phyloP scores from a whole-genome alignment of 2,113 vertebrate genomes.

The Marcusenius ussheri region DNA sequence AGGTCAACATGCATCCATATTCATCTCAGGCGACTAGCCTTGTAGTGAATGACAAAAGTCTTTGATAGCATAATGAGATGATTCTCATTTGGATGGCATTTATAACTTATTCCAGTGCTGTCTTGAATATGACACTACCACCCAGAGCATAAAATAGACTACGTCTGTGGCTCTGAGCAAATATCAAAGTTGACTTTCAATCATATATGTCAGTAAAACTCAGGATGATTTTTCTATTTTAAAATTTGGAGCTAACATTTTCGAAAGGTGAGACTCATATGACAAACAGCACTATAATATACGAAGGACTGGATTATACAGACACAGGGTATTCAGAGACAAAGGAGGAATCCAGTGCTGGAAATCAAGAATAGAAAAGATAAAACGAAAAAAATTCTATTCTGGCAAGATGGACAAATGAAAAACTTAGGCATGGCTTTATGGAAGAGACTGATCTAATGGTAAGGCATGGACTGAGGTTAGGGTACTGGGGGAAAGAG shows the following conservation, averaged over 20 bases:
- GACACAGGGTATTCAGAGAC: neutral
- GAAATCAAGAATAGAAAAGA: neutral
- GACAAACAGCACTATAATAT: neutral
- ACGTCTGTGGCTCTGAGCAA: neutral
- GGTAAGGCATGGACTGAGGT: neutral
- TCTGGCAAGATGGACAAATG: neutral
- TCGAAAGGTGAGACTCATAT: neutral
- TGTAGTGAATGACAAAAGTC: neutral
- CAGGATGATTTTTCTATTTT: neutral
- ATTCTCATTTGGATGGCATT: neutral
- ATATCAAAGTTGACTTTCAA: slow-evolving; percentile 2
- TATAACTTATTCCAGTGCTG: neutral
- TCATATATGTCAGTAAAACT: neutral
- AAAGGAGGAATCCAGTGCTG: neutral
- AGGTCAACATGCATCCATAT: neutral
- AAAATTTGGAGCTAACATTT: neutral
- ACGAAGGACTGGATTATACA: neutral
- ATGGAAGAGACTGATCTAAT: neutral
- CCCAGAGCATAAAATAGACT: neutral
- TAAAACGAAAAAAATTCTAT: neutral
- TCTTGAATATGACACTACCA: neutral
- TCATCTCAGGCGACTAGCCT: neutral
- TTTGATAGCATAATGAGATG: neutral
- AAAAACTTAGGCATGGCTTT: neutral
- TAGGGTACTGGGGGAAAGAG: neutral